Base-by-base conservation (phyloP, 2,888 invertebrate species). In the Synergus umbraculus region DNA sequence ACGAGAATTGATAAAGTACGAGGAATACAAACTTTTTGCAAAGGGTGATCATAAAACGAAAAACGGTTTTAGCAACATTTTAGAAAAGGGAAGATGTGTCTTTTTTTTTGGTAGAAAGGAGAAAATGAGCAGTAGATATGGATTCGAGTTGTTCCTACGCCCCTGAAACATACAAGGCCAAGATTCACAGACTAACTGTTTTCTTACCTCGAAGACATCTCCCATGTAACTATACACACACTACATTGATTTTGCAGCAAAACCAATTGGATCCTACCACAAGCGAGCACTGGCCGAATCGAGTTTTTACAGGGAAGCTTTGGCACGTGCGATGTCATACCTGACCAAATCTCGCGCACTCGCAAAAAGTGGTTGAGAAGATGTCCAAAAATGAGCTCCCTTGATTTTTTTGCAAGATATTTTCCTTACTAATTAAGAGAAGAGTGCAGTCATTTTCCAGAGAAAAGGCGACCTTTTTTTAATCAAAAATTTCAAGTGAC, bases 221-320 rank as follows among this genome's bases (percentile, higher is more conserved):
- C 10, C 7, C 22, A 29, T 63, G 60, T 63, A 63, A 22, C 60
- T 63, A 58, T 13, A 63, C 60, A 63, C 60, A 63, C 60, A 63
- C 60, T 63, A 63, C 60, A 63, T 63, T 63, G 60, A 63, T 63
- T 63, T 29, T 29, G 18, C 60, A 63, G 60, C 60, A 63, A 63
- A 63, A 63, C 60, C 60, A 63, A 63, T 63, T 63, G 60, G 13
- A 63, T 63, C 60, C 60, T 63, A 63, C 60, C 60, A 63, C 60
- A 63, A 63, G 60, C 60, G 60, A 63, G 13, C 60, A 63, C 60
- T 63, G 60, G 60, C 60, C 60, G 60, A 63, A 63, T 63, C 60
- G 60, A 63, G 60, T 63, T 63, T 63, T 63, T 63, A 29, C 29
- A 4, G 13, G 60, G 60, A 29, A 63, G 60, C 60, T 63, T 58